Conservation (phyloP, 2,888 invertebrate genomes). For the Drosophila neonasuta region DNA sequence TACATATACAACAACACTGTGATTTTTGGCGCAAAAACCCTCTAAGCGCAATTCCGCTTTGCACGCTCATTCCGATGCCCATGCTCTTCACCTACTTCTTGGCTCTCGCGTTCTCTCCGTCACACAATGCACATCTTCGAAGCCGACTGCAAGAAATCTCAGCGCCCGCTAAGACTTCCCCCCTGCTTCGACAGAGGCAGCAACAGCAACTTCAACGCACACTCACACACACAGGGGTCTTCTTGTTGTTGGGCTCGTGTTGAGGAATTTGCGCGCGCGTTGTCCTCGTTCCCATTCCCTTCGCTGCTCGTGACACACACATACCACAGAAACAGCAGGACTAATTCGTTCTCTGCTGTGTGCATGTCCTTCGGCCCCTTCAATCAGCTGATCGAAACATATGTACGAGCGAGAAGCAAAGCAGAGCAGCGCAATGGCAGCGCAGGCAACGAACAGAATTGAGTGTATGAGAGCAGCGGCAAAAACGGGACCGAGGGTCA, state of each 20-base stretch:
- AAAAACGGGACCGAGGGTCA: conserved; percentile 59
- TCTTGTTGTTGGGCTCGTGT: conserved; percentile 65
- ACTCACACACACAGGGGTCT: conserved; percentile 11
- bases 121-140: conserved; percentile 43
- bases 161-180: conserved; percentile 53
- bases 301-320: conserved; percentile 66
- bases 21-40: conserved; percentile 72
- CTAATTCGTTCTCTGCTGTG: conserved; percentile 67
- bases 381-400: conserved; percentile 72
- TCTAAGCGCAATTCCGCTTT: conserved; percentile 59
- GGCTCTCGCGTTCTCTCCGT: conserved; percentile 21
- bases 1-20: conserved; percentile 35
- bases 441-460: conserved; percentile 41
- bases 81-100: conserved; percentile 73
- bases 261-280: conserved; percentile 75
- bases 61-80: conserved; percentile 53
- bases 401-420: conserved; percentile 43
- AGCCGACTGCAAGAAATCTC: conserved; percentile 63
- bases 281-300: conserved; percentile 51
- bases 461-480: conserved; percentile 29
- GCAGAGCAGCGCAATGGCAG: conserved; percentile 25
- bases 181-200: conserved; percentile 29
- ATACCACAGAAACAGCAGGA: conserved; percentile 70
- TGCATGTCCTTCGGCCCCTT: conserved; percentile 65
- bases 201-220: conserved; percentile 1